Conservation (phyloP, 1,140 invertebrate species). For the Drosophila serrata region DNA sequence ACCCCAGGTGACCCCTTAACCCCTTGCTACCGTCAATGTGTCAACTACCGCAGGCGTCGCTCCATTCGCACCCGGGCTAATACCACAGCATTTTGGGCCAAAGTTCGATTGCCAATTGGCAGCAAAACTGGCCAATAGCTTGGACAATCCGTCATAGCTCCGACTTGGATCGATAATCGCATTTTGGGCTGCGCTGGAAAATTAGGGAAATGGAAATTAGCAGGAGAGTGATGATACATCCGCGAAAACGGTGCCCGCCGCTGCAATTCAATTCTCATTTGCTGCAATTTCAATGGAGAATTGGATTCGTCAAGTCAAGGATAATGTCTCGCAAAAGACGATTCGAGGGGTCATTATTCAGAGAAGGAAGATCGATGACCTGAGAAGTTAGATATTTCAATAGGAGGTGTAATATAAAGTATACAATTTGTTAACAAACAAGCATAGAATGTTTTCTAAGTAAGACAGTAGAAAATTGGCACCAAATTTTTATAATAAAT, state of each 20-base stretch:
- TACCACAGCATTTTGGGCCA: conserved; percentile 2
- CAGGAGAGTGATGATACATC: conserved; percentile 12
- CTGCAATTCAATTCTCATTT: conserved; percentile 29
- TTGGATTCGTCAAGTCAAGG: conserved; percentile 13
- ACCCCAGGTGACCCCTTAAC: neutral
- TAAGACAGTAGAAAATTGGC: too few species aligned
- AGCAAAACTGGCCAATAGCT: conserved; percentile 40
- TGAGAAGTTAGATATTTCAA: neutral
- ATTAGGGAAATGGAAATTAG: conserved; percentile 13
- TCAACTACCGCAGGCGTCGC: conserved; percentile 13
- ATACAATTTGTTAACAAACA: neutral
- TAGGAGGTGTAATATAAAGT: neutral
- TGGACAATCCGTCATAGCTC: conserved; percentile 30
- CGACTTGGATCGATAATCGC: conserved; percentile 29
- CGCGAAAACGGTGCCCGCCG: conserved; percentile 5
- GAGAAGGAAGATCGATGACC: neutral
- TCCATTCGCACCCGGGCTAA: conserved; percentile 29
- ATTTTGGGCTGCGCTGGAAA: neutral
- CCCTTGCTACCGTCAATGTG: conserved; percentile 1
- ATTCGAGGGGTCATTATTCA: conserved; percentile 5
- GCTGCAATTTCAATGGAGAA: conserved; percentile 24
- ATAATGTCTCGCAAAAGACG: neutral
- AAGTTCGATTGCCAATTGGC: conserved; percentile 32
- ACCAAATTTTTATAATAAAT: too few species aligned
- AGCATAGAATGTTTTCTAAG: neutral